Evolutionary conservation across 1,140 invertebrate genomes (phyloP), one percentile per base, ranked within the genome.

Genomic region (Drosophila chauvacae): DNA sequence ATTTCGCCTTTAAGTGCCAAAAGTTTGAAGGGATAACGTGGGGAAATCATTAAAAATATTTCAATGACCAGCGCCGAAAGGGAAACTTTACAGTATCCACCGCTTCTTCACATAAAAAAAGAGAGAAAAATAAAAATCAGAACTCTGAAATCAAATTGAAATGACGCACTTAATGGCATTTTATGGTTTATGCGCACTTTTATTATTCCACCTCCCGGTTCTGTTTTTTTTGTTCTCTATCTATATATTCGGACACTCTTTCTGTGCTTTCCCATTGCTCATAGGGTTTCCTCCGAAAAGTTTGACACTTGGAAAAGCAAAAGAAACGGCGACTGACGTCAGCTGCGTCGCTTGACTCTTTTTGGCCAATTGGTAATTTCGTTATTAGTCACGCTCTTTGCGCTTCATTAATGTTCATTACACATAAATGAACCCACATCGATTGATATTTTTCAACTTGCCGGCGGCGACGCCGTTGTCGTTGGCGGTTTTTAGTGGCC

Each of bases 341-440:
- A 57, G 20, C 37, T 70, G 64, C 30, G 66, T 58, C 45, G 53
- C 45, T 28, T 64, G 63, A 80, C 78, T 84, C 81, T 69, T 80
- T 81, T 90, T 85, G 81, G 78, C 85, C 78, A 90, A 90, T 90
- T 90, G 86, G 85, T 84, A 91, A 91, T 91, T 91, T 80, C 71
- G 77, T 77, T 87, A 91, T 91, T 91, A 91, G 87, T 91, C 88
- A 91, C 87, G 88, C 87, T 91, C 77, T 91, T 88, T 83, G 87
- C 87, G 87, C 88, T 91, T 91, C 87, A 91, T 91, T 91, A 91
- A 91, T 91, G 85, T 90, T 90, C 85, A 90, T 90, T 90, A 86
- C 86, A 90, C 85, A 90, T 80, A 90, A 90, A 90, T 85, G 85
- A 85, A 90, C 86, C 85, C 85, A 90, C 86, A 90, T 90, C 86